These are phyloP conservation scores for Eupleurogrammus muticus DNA, from an alignment of 2,797 vertebrate species.

Conservation along the genomic window DNA sequence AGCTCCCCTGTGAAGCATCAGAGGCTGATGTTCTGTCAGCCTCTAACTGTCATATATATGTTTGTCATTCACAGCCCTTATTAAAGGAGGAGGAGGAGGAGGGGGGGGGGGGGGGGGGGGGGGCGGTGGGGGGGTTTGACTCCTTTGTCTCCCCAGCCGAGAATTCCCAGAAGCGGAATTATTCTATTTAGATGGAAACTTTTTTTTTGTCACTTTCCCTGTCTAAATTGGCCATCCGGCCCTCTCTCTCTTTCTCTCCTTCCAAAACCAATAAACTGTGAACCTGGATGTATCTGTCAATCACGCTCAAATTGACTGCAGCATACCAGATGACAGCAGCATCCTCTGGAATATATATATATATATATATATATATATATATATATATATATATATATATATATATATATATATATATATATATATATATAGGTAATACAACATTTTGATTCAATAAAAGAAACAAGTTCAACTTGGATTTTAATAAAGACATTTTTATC, in stretches of 20 bases:
- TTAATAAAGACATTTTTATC: conserved; percentile 3
- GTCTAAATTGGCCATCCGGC: conserved; percentile 96
- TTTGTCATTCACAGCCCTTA: conserved; percentile 94
- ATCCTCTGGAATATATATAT: conserved; percentile 72
- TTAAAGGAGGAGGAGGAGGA: conserved; percentile 86
- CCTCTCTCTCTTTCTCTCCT: conserved; percentile 76
- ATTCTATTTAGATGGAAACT: conserved; percentile 95
- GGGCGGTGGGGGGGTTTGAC: conserved; percentile 80
- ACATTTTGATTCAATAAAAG: conserved; percentile 1
- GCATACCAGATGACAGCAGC: conserved; percentile 91
- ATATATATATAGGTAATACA: conserved; percentile 35
- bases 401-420: conserved; percentile 64
- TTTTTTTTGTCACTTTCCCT: conserved; percentile 91
- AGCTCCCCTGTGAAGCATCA: conserved; percentile 91
- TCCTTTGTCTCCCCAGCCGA: conserved; percentile 84
- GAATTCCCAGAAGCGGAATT: conserved; percentile 96
- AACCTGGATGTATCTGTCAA: conserved; percentile 94
- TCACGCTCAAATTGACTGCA: conserved; percentile 90
- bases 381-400: conserved; percentile 47
- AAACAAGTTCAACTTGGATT: background rate
- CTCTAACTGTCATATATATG: conserved; percentile 90
- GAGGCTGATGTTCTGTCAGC: conserved; percentile 91
- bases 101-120: too few species aligned
- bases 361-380: conserved; percentile 48
- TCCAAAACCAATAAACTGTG: conserved; percentile 95